These are phyloP conservation scores for Salminus brasiliensis DNA, from an alignment of 2,113 vertebrate genomes.

Conservation along the genomic window DNA sequence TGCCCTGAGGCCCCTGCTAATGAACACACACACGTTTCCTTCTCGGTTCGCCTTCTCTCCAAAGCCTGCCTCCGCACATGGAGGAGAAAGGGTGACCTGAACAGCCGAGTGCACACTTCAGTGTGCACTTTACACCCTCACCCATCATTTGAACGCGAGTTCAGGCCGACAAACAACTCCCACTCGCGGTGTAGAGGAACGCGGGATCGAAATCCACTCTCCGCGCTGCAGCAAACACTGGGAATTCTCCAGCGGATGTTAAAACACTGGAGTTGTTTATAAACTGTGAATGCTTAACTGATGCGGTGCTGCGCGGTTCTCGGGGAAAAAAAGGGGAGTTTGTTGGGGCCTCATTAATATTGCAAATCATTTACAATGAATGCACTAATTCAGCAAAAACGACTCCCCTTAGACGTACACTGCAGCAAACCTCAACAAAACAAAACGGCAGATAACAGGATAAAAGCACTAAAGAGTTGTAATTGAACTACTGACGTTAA, in stretches of 20 bases:
- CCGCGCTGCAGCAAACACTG: background rate
- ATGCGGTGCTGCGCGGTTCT: background rate
- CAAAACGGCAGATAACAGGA: constrained; percentile 38
- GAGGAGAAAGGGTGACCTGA: constrained; percentile 65
- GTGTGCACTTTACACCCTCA: constrained; percentile 34
- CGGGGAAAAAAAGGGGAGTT: background rate
- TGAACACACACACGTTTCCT: constrained; percentile 65
- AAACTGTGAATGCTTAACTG: constrained; percentile 9
- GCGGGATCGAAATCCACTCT: constrained; percentile 18
- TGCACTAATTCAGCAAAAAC: constrained; percentile 32
- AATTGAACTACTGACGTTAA: constrained; percentile 38
- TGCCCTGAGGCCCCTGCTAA: constrained; percentile 47
- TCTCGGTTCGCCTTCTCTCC: constrained; percentile 45
- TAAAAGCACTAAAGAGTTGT: constrained; percentile 24
- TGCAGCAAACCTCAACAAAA: constrained; percentile 9
- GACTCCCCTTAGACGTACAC: constrained; percentile 28
- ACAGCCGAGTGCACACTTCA: constrained; percentile 7
- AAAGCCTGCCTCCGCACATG: constrained; percentile 22
- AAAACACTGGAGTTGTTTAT: background rate
- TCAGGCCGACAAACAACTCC: constrained; percentile 51
- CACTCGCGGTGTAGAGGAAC: constrained; percentile 41
- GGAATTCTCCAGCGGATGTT: background rate
- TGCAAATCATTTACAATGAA: constrained; percentile 49
- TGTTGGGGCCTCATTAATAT: constrained; percentile 47
- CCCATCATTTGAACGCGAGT: constrained; percentile 48